A percentile compares a stretch with the other conserved stretches of the same genome.
These are phyloP conservation scores for Xylocampa areola DNA, from an alignment of 2,888 invertebrate genomes.

Conservation along the genomic window DNA sequence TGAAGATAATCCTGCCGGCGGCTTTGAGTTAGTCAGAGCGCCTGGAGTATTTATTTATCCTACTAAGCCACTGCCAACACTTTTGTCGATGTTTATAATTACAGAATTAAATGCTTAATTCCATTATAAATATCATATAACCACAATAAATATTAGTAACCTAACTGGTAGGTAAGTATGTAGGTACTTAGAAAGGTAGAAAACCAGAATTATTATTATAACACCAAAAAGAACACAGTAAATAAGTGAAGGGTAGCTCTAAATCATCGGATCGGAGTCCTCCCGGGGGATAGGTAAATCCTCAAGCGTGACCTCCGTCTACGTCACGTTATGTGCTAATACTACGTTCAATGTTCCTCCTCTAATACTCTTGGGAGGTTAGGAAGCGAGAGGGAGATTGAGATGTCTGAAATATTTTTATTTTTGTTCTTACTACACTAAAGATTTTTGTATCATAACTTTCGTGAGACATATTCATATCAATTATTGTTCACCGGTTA, in stretches of 20 bases:
- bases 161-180: no score
- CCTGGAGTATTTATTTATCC: no score
- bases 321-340: conserved; percentile 50
- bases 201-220: conserved; percentile 7
- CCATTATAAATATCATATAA: no score
- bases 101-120: no score
- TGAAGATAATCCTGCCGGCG: no score
- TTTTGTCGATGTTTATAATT: no score
- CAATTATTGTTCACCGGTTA: no score
- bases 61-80: no score
- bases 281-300: conserved; percentile 48
- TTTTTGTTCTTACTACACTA: background rate
- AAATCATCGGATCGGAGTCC: conserved; percentile 52
- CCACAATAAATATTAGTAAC: no score
- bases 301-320: conserved; percentile 26
- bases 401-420: background rate
- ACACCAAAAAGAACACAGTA: conserved; percentile 29
- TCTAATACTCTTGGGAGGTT: conserved; percentile 20
- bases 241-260: conserved; percentile 26
- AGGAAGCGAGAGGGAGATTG: background rate
- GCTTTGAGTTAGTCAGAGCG: no score
- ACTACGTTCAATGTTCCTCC: conserved; percentile 26
- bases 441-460: no score
- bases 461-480: no score
- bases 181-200: background rate